Conservation (phyloP, 2,113 vertebrate species). For the Martes martes region DNA sequence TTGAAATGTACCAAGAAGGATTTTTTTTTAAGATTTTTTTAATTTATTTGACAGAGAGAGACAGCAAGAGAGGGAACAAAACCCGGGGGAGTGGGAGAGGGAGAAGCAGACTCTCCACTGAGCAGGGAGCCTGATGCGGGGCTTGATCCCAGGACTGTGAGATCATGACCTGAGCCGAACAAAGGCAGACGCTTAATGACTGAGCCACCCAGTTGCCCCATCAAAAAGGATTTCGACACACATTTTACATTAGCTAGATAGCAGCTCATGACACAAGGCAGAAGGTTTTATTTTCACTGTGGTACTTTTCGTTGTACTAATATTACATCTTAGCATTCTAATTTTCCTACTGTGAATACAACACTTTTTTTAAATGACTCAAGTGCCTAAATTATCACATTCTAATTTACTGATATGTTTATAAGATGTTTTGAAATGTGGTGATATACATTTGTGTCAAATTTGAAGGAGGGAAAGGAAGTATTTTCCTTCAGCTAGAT, state of each 20-base stretch:
- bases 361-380: neutral
- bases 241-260: neutral
- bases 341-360: neutral
- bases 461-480: neutral
- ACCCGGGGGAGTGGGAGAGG: no score
- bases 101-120: no score
- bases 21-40: neutral
- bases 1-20: neutral
- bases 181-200: no score
- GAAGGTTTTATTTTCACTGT: neutral
- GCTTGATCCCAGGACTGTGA: no score
- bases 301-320: neutral
- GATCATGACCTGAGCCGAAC: no score
- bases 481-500: neutral
- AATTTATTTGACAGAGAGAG: no score
- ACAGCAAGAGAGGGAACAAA: no score
- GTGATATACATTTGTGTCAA: neutral
- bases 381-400: neutral
- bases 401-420: neutral
- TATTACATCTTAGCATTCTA: neutral
- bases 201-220: no score
- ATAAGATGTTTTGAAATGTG: neutral
- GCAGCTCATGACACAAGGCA: neutral
- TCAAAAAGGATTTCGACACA: neutral
- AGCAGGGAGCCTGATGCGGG: no score